These are phyloP conservation scores for Chouioia cunea DNA, from an alignment of 2,888 invertebrate genomes.

Conservation along the genomic window DNA sequence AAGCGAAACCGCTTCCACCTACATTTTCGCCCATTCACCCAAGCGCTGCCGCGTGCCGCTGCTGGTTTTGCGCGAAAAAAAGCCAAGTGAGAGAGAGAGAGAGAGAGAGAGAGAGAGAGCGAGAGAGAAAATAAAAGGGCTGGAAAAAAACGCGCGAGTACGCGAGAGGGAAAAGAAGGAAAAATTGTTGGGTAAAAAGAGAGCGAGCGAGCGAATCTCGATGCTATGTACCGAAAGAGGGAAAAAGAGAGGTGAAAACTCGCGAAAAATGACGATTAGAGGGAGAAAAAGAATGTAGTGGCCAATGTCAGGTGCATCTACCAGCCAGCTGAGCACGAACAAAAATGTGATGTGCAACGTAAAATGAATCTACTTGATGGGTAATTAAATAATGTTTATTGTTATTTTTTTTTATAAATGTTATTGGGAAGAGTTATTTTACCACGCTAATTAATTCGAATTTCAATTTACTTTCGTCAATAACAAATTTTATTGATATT, in stretches of 20 bases:
- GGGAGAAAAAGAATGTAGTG: slow-evolving; percentile 32
- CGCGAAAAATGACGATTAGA: slow-evolving; percentile 45
- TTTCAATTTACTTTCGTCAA: too few relatives aligned
- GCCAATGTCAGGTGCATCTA: slow-evolving; percentile 17
- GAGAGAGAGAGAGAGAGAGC: slow-evolving; percentile 42
- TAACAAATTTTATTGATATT: too few relatives aligned
- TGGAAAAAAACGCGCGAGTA: slow-evolving; percentile 42
- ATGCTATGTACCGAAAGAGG: slow-evolving; percentile 20
- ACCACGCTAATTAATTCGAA: too few relatives aligned
- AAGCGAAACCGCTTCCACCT: slow-evolving; percentile 68
- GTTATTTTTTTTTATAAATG: too few relatives aligned
- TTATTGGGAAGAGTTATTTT: too few relatives aligned
- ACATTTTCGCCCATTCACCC: slow-evolving; percentile 68
- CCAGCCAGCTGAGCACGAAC: too few relatives aligned
- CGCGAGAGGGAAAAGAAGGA: slow-evolving; percentile 46
- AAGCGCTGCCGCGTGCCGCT: slow-evolving; percentile 51
- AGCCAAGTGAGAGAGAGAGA: slow-evolving; percentile 45
- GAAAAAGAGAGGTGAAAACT: slow-evolving; percentile 43
- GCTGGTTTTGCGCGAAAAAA: slow-evolving; percentile 50
- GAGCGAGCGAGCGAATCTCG: slow-evolving; percentile 44
- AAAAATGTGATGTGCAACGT: too few relatives aligned
- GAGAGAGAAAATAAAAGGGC: slow-evolving; percentile 45
- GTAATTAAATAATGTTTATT: too few relatives aligned
- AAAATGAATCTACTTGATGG: too few relatives aligned
- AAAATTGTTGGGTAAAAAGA: slow-evolving; percentile 49